A percentile compares a stretch with the other conserved stretches of the same genome.
phyloP scores from a whole-genome alignment of 2,797 vertebrate species.

The Tadarida brasiliensis region DNA sequence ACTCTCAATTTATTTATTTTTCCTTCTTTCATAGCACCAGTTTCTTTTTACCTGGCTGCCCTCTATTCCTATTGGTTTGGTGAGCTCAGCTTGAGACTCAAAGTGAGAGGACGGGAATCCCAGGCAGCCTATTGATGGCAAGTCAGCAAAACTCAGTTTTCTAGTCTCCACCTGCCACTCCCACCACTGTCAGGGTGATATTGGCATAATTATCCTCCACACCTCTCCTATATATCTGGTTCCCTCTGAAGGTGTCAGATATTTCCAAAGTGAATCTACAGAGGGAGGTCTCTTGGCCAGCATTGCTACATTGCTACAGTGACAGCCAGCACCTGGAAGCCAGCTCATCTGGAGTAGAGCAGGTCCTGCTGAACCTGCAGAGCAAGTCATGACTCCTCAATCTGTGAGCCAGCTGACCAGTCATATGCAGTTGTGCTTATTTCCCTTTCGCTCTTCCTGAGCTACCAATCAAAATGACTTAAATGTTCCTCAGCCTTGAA shows the following conservation, averaged over 20 bases:
- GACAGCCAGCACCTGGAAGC: background rate
- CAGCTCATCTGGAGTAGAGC: accelerated
- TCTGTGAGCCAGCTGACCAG: too few species aligned
- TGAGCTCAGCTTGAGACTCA: background rate
- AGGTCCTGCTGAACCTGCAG: background rate
- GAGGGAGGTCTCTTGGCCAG: background rate
- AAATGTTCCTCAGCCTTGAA: background rate
- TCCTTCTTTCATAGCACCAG: background rate
- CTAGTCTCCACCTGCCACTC: accelerated
- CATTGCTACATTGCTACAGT: background rate
- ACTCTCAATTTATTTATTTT: background rate
- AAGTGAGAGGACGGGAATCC: background rate
- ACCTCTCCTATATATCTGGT: background rate
- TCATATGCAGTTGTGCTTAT: background rate
- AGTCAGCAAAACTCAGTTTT: background rate
- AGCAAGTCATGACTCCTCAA: too few species aligned
- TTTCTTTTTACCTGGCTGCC: background rate
- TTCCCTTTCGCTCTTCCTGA: background rate
- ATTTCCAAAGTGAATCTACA: background rate
- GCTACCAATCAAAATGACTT: background rate
- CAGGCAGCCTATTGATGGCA: background rate
- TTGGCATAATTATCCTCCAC: background rate
- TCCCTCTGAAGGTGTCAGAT: background rate
- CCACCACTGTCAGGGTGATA: background rate
- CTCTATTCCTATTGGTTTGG: background rate